These are phyloP conservation scores for Danio choprae DNA, from an alignment of 2,797 vertebrate species.

Conservation along the genomic window DNA sequence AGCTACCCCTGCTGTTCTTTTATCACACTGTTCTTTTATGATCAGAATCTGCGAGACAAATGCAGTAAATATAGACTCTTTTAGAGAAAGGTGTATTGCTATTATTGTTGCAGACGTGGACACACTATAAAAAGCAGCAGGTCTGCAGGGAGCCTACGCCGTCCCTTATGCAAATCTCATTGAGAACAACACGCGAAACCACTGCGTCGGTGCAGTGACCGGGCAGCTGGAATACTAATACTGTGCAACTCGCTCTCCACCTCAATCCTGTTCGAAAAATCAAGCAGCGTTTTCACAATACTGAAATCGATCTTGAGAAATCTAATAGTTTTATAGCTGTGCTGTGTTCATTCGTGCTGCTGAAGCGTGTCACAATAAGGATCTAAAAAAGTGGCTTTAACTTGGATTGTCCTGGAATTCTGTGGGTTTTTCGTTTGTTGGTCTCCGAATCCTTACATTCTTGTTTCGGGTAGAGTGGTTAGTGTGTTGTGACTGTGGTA, in stretches of 20 bases:
- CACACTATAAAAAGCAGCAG: conserved; percentile 28
- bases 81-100: background rate
- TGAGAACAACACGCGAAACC: conserved; percentile 19
- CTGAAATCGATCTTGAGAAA: conserved; percentile 1
- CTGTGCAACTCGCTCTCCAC: background rate
- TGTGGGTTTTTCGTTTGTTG: conserved; percentile 9
- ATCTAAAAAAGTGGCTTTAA: conserved; percentile 27
- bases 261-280: background rate
- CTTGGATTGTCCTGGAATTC: conserved; percentile 20
- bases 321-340: background rate
- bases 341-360: background rate
- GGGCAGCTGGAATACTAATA: conserved; percentile 26
- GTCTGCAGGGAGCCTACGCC: conserved; percentile 2
- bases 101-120: conserved; percentile 36
- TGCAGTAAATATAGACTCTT: background rate
- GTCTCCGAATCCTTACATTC: conserved; percentile 10
- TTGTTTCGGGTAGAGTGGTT: conserved; percentile 12
- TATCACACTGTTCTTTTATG: conserved; percentile 2
- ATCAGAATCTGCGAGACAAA: background rate
- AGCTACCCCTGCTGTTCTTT: background rate
- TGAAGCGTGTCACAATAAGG: conserved; percentile 9
- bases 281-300: conserved; percentile 9
- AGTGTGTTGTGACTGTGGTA: conserved; percentile 29
- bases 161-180: conserved; percentile 20
- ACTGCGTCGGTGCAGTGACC: conserved; percentile 17